Evolutionary conservation across 2,888 invertebrate species (phyloP), one percentile per base, ranked within the genome.

Genomic region (Reticulitermes lucifugus): DNA sequence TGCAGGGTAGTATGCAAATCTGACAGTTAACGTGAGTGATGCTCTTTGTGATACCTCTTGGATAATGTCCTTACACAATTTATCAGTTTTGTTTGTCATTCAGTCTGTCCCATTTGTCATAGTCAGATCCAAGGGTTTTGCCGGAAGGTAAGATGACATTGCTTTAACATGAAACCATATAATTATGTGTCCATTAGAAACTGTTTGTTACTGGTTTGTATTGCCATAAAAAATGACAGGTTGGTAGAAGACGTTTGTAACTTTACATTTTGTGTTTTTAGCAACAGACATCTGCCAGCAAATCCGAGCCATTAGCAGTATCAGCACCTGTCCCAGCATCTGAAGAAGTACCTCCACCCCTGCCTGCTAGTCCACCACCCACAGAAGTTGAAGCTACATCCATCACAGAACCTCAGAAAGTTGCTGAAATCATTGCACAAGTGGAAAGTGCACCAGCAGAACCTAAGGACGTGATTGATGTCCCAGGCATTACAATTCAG

Each of bases 321-420:
- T 2, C 73, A 65, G 71, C 65, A 18, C 6, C 80, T 6, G 55
- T n/a, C 22, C 22, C 83, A 25, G 29, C 51, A 51, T 73, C 29
- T 5, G 85, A 83, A 55, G 86, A 84, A 70, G 82, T 85, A 35
- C 86, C 85, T 46, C 85, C 86, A 22, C 86, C 86, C 14, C 71
- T 86, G 79, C 86, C 85, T n/a, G 86, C 84, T 18, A 84, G 84
- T 79, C 85, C 86, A 21, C 86, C 85, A 9, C 86, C 86, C 3
- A 83, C 80, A 25, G 84, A 85, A 22, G 55, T 80, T 25, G 73
- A 79, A 18, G 55, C 84, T 35, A 80, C 59, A n/a, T 25, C 82
- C 41, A 43, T 84, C 43, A 65, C 84, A 35, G 79, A 51, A 25
- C 79, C 82, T 75, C 55, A 55, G 55, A 55, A 55, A 55, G 84